These are phyloP conservation scores for Tympanuchus pallidicinctus DNA, from an alignment of 2,113 vertebrate genomes.

Conservation along the genomic window DNA sequence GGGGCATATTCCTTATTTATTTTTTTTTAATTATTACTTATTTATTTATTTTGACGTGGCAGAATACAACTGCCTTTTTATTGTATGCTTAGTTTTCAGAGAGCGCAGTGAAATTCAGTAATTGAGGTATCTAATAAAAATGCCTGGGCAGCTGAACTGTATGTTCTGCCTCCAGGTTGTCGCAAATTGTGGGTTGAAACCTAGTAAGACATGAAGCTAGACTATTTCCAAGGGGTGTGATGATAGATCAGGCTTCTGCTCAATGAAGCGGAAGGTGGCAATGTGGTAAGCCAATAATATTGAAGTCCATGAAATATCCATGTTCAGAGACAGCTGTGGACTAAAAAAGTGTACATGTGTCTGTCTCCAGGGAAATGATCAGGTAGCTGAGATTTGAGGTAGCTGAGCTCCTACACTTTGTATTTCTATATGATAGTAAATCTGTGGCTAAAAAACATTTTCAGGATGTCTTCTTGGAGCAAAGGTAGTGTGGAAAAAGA, in stretches of 20 bases:
- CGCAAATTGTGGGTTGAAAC: constrained; percentile 41
- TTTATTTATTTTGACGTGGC: neutral
- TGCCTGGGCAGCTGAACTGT: neutral
- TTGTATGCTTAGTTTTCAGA: neutral
- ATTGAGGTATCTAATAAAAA: neutral
- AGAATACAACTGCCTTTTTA: neutral
- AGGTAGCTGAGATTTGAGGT: neutral
- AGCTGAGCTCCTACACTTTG: neutral
- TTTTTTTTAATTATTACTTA: neutral
- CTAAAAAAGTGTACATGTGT: neutral
- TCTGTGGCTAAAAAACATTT: neutral
- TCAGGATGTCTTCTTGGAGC: neutral
- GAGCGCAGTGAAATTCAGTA: neutral
- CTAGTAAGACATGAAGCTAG: neutral
- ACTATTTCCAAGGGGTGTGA: neutral
- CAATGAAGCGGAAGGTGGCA: neutral
- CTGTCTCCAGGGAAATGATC: neutral
- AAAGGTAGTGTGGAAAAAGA: neutral
- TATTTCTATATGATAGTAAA: neutral
- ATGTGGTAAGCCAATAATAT: neutral
- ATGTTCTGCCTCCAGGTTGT: constrained; percentile 1
- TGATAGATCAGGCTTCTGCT: neutral
- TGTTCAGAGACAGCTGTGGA: neutral
- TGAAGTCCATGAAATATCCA: neutral
- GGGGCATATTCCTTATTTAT: neutral